A percentile compares a stretch with the other conserved stretches of the same genome.
These are phyloP conservation scores for Eremobia ochroleuca DNA, from an alignment of 2,888 invertebrate species.

Conservation along the genomic window DNA sequence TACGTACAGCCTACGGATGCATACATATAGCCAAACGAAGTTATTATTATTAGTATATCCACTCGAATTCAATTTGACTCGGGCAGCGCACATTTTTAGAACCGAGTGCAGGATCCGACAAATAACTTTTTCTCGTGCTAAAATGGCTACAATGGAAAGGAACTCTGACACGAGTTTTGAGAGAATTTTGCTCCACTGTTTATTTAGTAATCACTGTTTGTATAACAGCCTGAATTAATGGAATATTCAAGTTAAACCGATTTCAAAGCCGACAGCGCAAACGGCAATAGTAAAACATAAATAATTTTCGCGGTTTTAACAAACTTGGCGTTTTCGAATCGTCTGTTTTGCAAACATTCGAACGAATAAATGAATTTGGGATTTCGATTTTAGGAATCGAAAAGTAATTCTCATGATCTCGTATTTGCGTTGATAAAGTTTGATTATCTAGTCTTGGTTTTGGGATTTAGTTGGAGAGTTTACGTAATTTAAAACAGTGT, in stretches of 20 bases:
- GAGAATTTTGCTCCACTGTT: constrained; percentile 77
- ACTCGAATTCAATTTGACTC: constrained; percentile 14
- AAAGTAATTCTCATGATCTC: constrained; percentile 60
- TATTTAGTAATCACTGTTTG: constrained; percentile 84
- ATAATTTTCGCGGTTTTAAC: constrained; percentile 72
- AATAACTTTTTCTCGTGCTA: constrained; percentile 18
- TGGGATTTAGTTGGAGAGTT: constrained; percentile 19
- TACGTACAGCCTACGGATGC: background rate
- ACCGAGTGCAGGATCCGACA: constrained; percentile 9
- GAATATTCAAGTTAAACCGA: constrained; percentile 85
- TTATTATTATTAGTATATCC: background rate
- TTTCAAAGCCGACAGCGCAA: constrained; percentile 72
- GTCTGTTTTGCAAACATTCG: constrained; percentile 81
- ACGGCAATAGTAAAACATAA: constrained; percentile 76
- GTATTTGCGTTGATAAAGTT: constrained; percentile 58
- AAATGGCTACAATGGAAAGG: constrained; percentile 50
- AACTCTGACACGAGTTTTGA: constrained; percentile 60
- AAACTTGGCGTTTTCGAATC: constrained; percentile 69
- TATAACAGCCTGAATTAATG: constrained; percentile 84
- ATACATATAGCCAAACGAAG: background rate
- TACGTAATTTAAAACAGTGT: constrained; percentile 40
- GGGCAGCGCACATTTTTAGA: background rate
- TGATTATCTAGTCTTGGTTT: constrained; percentile 47
- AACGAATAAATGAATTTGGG: constrained; percentile 81
- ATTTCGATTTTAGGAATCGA: constrained; percentile 61